Conservation (phyloP, 2,888 invertebrate genomes). For the Peribatodes rhomboidaria region DNA sequence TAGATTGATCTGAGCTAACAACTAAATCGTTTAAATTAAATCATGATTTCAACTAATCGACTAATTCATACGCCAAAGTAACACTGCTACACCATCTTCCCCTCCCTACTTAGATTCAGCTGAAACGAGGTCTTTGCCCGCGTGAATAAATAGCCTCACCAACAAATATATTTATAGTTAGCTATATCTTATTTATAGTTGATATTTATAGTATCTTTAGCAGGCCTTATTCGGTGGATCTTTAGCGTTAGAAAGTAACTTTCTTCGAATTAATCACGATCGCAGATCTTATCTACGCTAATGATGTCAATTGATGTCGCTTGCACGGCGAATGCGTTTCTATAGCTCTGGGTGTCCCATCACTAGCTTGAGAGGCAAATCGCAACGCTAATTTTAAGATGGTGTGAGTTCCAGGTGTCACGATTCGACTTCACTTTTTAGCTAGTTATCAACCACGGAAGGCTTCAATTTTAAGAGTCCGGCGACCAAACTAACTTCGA, state of each 20-base stretch:
- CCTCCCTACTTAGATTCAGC: conserved; percentile 32
- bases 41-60: no score
- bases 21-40: no score
- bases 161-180: conserved; percentile 14
- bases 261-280: conserved; percentile 46
- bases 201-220: conserved; percentile 20
- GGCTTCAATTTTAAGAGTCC: no score
- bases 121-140: conserved; percentile 49
- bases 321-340: conserved; percentile 31
- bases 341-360: conserved; percentile 5
- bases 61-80: no score
- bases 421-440: no score
- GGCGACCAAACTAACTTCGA: no score
- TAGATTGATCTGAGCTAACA: no score
- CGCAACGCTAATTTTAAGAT: no score
- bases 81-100: conserved; percentile 17
- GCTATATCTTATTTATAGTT: no score
- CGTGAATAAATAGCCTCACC: conserved; percentile 49
- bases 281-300: conserved; percentile 42
- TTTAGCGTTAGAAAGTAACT: conserved; percentile 41
- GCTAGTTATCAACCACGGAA: no score
- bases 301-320: conserved; percentile 42
- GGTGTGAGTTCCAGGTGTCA: no score
- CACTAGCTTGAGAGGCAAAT: background rate
- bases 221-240: conserved; percentile 44